Percentiles rank a stretch among this genome's conserved stretches.
These are phyloP conservation scores for Anastatus disparis DNA, from an alignment of 1,140 invertebrate species.

Conservation along the genomic window DNA sequence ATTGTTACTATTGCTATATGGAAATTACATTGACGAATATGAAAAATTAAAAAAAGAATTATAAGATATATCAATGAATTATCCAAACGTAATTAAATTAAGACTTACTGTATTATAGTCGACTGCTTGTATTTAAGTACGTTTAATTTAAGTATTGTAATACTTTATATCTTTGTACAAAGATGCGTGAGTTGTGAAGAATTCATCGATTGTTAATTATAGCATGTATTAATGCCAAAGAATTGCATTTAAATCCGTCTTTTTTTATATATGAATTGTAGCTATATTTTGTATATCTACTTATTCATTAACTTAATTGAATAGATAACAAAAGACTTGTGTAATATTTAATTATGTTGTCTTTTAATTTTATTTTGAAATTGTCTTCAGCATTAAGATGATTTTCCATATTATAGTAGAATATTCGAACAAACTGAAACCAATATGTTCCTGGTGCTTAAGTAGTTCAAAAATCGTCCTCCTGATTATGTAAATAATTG, in stretches of 20 bases:
- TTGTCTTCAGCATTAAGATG: not conserved
- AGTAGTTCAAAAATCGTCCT: not conserved
- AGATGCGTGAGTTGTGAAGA: conserved; percentile 8
- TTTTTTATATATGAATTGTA: conserved; percentile 25
- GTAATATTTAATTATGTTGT: conserved; percentile 3
- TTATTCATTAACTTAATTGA: conserved; percentile 12
- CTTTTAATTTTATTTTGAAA: not conserved
- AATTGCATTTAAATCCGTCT: conserved; percentile 58
- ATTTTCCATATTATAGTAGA: conserved; percentile 26
- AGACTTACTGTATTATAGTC: conserved; percentile 14
- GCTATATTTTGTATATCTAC: conserved; percentile 25
- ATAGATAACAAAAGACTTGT: conserved; percentile 28
- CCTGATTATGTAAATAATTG: conserved; percentile 27
- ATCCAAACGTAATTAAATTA: conserved; percentile 6
- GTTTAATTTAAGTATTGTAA: conserved; percentile 23
- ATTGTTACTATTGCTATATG: conserved; percentile 3
- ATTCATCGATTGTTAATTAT: conserved; percentile 39
- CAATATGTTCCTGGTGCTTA: conserved; percentile 19
- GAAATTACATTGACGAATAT: not conserved
- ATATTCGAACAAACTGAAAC: not conserved
- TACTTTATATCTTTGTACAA: conserved; percentile 36
- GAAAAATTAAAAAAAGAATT: conserved; percentile 22
- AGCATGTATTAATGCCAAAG: conserved; percentile 57
- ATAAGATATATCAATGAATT: conserved; percentile 4
- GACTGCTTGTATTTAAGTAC: conserved; percentile 34